Evolutionary conservation across 2,888 invertebrate genomes (phyloP).

Genomic region (Anoncus sp.): DNA sequence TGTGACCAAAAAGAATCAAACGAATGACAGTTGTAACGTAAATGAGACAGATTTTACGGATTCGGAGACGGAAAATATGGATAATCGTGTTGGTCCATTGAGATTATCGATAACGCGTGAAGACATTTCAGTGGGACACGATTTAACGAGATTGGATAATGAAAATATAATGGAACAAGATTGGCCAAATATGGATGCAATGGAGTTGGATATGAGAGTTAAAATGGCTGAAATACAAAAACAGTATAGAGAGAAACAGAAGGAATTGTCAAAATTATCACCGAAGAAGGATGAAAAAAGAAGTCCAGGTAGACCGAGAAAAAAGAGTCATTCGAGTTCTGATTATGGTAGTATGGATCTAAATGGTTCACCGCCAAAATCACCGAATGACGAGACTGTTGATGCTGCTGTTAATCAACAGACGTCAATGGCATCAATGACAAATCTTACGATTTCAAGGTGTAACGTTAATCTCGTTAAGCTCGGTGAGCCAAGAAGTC

Average conservation of each 20-base stretch:
- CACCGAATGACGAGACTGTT: constrained; percentile 60
- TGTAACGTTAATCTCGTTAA: constrained; percentile 80
- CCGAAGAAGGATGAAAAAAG: constrained; percentile 86
- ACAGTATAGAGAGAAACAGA: constrained; percentile 93
- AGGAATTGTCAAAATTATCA: constrained; percentile 90
- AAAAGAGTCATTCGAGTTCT: constrained; percentile 80
- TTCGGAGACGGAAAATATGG: constrained; percentile 65
- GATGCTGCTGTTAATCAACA: constrained; percentile 56
- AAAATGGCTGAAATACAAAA: constrained; percentile 92
- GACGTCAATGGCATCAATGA: constrained; percentile 59
- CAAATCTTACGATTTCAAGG: constrained; percentile 72
- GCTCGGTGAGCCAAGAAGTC: constrained; percentile 78
- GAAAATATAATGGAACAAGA: constrained; percentile 71
- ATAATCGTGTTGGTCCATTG: constrained; percentile 25
- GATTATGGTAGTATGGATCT: constrained; percentile 64
- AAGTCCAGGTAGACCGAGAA: constrained; percentile 82
- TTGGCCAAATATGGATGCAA: constrained; percentile 87
- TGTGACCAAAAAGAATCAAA: too few species aligned
- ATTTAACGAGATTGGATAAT: constrained; percentile 9
- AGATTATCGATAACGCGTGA: constrained; percentile 23
- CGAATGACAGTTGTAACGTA: constrained; percentile 27
- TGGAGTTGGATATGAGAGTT: constrained; percentile 93
- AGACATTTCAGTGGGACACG: constrained; percentile 6
- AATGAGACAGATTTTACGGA: constrained; percentile 65
- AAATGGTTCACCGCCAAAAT: constrained; percentile 66